Evolutionary conservation across 2,888 invertebrate species (phyloP).

Genomic region (Imbricaverruca yamaguchii): DNA sequence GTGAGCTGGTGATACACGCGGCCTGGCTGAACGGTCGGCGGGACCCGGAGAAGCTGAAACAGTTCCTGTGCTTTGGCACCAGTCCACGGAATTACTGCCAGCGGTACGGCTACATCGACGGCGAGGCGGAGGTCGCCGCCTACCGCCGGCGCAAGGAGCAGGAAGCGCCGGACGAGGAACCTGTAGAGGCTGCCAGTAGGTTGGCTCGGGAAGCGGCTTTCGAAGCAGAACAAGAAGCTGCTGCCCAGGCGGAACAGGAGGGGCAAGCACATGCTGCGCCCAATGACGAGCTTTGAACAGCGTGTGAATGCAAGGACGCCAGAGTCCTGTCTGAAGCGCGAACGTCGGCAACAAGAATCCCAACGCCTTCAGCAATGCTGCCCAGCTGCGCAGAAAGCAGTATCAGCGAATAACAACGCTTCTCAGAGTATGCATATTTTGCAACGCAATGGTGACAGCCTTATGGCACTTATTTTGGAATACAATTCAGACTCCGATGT

Average conservation of each 20-base stretch:
- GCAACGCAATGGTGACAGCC: too few species aligned
- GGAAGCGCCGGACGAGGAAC: not conserved
- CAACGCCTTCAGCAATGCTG: too few species aligned
- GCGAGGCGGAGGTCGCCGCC: not conserved
- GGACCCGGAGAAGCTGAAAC: not conserved
- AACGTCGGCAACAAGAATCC: too few species aligned
- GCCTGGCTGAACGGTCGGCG: not conserved
- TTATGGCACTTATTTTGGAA: too few species aligned
- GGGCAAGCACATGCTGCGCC: not conserved
- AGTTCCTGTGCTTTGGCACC: not conserved
- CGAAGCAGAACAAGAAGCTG: not conserved
- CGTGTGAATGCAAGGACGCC: too few species aligned
- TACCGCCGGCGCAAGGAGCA: not conserved
- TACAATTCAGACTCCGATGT: too few species aligned
- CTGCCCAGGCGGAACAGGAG: not conserved
- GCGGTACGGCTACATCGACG: slow-evolving; percentile 6
- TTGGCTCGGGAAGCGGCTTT: not conserved
- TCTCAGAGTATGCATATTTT: too few species aligned
- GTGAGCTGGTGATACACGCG: not conserved
- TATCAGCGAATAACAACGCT: too few species aligned
- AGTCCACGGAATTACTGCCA: not conserved
- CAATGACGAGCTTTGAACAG: not conserved
- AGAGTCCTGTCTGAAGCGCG: too few species aligned
- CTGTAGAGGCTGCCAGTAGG: not conserved
- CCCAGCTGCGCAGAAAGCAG: too few species aligned